Conservation (phyloP, 2,113 vertebrate genomes). For the Daboia siamensis region DNA sequence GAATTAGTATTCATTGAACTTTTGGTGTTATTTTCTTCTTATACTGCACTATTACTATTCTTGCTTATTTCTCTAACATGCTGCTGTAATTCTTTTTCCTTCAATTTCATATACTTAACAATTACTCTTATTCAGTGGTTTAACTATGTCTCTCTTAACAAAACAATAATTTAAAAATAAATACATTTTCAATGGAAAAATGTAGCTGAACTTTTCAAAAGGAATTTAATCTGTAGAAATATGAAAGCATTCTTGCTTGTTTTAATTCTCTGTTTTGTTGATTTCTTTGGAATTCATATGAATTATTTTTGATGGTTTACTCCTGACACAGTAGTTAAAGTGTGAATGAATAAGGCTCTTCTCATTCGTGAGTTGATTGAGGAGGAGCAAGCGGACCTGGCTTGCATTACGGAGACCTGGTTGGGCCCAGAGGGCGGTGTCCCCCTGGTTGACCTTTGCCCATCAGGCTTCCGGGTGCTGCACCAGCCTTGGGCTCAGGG, state of each 20-base stretch:
- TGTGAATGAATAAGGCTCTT: no score
- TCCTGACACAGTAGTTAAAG: not conserved
- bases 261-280: not conserved
- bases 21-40: not conserved
- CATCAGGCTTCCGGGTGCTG: no score
- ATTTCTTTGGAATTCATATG: not conserved
- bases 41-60: not conserved
- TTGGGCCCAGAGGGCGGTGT: no score
- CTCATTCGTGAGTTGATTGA: no score
- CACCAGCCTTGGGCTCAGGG: no score
- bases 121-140: not conserved
- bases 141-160: not conserved
- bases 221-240: not conserved
- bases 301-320: not conserved
- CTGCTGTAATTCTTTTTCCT: not conserved
- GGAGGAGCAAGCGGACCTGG: no score
- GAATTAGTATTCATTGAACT: not conserved
- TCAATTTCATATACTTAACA: not conserved
- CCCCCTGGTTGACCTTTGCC: no score
- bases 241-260: no score
- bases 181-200: not conserved
- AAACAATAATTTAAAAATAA: not conserved
- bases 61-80: not conserved
- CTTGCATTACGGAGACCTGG: no score
- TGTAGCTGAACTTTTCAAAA: not conserved